phyloP scores from a whole-genome alignment of 2,797 vertebrate genomes.

The Syndactyla subalaris region DNA sequence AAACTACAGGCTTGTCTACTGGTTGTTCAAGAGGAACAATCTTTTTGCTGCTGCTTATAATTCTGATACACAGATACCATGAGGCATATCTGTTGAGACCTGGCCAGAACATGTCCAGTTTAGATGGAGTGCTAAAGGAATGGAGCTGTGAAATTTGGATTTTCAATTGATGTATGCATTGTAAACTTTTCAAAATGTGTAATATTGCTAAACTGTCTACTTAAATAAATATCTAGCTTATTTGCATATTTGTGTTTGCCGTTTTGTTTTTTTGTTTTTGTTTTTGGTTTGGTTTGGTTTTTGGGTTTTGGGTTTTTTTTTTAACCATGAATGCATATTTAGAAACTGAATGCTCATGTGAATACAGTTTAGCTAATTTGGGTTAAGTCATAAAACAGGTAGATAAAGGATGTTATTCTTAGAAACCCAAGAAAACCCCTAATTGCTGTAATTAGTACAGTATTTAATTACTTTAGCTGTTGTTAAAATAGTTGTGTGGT shows the following conservation, averaged over 20 bases:
- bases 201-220: not conserved
- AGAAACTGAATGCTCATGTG: not conserved
- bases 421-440: not conserved
- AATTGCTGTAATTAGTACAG: not conserved
- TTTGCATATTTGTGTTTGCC: not conserved
- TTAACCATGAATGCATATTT: rapidly evolving
- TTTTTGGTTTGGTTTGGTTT: not conserved
- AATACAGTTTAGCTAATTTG: not conserved
- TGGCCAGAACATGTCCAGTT: not conserved
- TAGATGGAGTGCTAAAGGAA: not conserved
- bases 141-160: not conserved
- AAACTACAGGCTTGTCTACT: rapidly evolving
- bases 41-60: not conserved
- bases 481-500: not conserved
- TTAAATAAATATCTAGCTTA: not conserved
- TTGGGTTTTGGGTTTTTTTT: not conserved
- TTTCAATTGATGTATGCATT: not conserved
- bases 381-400: not conserved
- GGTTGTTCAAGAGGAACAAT: not conserved
- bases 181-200: not conserved
- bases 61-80: not conserved
- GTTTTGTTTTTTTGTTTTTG: not conserved
- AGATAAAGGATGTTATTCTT: not conserved
- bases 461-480: not conserved
- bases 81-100: not conserved